phyloP scores from a whole-genome alignment of 2,888 invertebrate genomes.

The Pseudeuparius sepicola region DNA sequence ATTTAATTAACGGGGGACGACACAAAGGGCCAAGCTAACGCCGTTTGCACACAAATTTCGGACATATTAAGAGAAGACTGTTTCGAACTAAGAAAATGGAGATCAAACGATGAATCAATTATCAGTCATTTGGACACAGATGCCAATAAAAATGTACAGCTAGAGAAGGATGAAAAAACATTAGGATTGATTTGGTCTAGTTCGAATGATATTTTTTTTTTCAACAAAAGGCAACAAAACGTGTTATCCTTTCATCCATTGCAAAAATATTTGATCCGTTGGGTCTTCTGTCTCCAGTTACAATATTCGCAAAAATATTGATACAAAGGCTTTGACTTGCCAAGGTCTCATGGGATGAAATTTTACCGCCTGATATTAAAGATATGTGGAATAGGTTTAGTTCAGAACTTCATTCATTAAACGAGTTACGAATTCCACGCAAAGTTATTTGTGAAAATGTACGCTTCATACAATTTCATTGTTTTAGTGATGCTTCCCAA shows the following conservation, averaged over 20 bases:
- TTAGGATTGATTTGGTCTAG: constrained; percentile 14
- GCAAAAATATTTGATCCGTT: constrained; percentile 18
- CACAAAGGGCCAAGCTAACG: constrained; percentile 6
- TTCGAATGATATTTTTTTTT: constrained; percentile 11
- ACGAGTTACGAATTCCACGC: too few species aligned
- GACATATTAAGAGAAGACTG: constrained; percentile 9
- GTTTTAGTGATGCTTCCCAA: too few species aligned
- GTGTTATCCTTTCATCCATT: constrained; percentile 13
- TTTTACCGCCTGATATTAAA: too few species aligned
- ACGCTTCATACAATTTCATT: too few species aligned
- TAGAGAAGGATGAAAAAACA: constrained; percentile 14
- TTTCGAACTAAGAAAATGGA: constrained; percentile 12
- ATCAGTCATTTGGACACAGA: constrained; percentile 7
- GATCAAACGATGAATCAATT: constrained; percentile 5
- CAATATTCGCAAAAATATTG: too few species aligned
- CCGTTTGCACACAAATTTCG: constrained; percentile 6
- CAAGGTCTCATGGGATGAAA: too few species aligned
- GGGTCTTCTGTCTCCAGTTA: constrained; percentile 14
- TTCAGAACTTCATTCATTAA: too few species aligned
- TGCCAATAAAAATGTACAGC: too few species aligned
- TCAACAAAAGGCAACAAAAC: constrained; percentile 10
- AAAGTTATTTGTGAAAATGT: too few species aligned
- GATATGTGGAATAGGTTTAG: too few species aligned
- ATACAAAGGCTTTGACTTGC: too few species aligned
- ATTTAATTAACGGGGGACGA: constrained; percentile 12